Percentiles rank a stretch among this genome's conserved stretches.
Conservation (phyloP, 1,140 invertebrate genomes). For the silkworm (Bombyx mori) region DNA sequence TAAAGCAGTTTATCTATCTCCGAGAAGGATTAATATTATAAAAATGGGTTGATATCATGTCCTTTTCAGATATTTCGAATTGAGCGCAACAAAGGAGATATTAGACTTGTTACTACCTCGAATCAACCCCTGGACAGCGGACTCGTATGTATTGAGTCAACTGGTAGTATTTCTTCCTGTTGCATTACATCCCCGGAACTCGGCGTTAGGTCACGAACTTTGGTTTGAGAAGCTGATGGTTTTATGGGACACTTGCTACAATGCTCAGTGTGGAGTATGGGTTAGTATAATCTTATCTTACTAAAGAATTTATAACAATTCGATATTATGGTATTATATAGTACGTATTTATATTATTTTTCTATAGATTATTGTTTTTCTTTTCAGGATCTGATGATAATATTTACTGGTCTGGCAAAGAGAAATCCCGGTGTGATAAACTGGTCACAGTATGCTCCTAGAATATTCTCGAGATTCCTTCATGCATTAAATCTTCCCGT, state of each 20-base stretch:
- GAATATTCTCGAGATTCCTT: slow-evolving; percentile 87
- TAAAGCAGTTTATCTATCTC: too few species aligned
- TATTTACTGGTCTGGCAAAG: slow-evolving; percentile 82
- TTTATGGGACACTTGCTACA: slow-evolving; percentile 84
- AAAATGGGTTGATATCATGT: not conserved
- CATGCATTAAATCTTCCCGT: slow-evolving; percentile 86
- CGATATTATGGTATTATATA: not conserved
- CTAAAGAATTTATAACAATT: too few species aligned
- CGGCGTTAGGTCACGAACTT: slow-evolving; percentile 77
- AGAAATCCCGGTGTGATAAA: slow-evolving; percentile 88
- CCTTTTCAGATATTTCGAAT: slow-evolving; percentile 79
- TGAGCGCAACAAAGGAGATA: slow-evolving; percentile 87
- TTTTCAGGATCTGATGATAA: slow-evolving; percentile 77
- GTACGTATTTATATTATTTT: not conserved
- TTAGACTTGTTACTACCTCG: slow-evolving; percentile 86
- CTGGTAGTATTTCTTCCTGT: slow-evolving; percentile 86
- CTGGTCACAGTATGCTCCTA: slow-evolving; percentile 86
- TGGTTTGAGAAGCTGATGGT: slow-evolving; percentile 90
- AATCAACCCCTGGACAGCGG: slow-evolving; percentile 78
- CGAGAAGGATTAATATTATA: not conserved
- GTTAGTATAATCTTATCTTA: slow-evolving; percentile 62
- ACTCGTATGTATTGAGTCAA: slow-evolving; percentile 75
- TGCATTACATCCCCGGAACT: slow-evolving; percentile 74
- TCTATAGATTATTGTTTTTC: not conserved
- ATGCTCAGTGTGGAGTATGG: slow-evolving; percentile 78